Evolutionary conservation across 1,140 invertebrate genomes (phyloP), one percentile per base, ranked within the genome.

Genomic region (Drosophila sechellia): DNA sequence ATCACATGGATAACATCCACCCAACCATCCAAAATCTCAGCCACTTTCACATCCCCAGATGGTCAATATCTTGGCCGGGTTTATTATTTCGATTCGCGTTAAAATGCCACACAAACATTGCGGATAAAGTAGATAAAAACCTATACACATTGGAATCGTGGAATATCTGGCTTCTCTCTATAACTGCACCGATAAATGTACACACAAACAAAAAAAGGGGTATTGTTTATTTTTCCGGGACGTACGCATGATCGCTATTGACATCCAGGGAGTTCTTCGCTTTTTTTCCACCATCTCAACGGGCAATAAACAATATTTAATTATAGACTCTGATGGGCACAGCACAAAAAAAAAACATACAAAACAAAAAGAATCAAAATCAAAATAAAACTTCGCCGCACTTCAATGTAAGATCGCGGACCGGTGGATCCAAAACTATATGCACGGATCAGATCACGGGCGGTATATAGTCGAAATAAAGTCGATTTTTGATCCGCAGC

Each of bases 121-220:
- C 53, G 54, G 34, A 42, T 75, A 52, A 56, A 84, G 81, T 80
- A 80, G 60, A 80, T 85, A 69, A 84, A 84, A 77, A 68, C 25
- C 37, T 48, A 69, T 66, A 45, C 31, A 46, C 50, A 13, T 25
- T 27, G 34, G 11, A 31, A 31, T 42, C 6, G 15, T 8, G 42
- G 4, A 5, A 35, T 31, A 27, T 68, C 64, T 66, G 59, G 40
- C 20, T 34, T 42, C 35, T 55, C 46, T 55, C 35, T 55, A 55
- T 55, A 69, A 48, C 31, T 39, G 43, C 43, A 53, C 27, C 22
- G 50, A 43, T 55, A 56, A 45, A 59, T 39, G 58, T 22, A 58
- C 53, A 25, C 20, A 37, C 25, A 34, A 54, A 39, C 37, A 39
- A 42, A 42, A 42, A 42, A 34, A 27, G 39, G 27, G 20, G 13